Percentiles rank a stretch among this genome's conserved stretches.
Evolutionary conservation across 1,140 invertebrate genomes (phyloP).

Genomic region (Drosophila serrata): DNA sequence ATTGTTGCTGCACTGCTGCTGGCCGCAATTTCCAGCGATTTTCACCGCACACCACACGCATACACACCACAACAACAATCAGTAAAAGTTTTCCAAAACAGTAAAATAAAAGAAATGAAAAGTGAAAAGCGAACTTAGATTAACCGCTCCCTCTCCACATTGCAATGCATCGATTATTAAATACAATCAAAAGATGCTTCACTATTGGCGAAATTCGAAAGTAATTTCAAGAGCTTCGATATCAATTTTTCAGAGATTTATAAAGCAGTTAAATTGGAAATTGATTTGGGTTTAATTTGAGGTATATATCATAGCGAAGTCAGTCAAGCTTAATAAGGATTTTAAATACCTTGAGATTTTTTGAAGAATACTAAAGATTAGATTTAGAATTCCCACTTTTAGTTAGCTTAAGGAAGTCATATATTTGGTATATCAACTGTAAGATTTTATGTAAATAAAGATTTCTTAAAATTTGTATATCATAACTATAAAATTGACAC

Average conservation of each 20-base stretch:
- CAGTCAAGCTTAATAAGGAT: too few species aligned
- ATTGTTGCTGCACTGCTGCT: conserved; percentile 47
- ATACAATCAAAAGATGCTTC: conserved; percentile 57
- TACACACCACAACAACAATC: conserved; percentile 27
- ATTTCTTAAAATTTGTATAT: too few species aligned
- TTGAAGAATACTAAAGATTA: too few species aligned
- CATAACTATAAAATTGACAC: too few species aligned
- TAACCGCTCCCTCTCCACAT: conserved; percentile 28
- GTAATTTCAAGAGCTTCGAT: conserved; percentile 9
- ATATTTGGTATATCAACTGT: too few species aligned
- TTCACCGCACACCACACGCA: conserved; percentile 69
- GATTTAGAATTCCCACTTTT: too few species aligned
- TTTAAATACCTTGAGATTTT: too few species aligned
- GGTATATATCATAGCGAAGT: background rate
- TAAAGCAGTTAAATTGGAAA: background rate
- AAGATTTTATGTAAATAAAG: too few species aligned
- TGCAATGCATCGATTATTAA: conserved; percentile 56
- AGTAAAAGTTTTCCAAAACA: conserved; percentile 80
- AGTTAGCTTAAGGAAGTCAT: too few species aligned
- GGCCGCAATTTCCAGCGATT: conserved; percentile 73
- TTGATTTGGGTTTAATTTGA: background rate
- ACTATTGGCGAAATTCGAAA: conserved; percentile 28
- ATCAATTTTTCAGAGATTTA: conserved; percentile 3
- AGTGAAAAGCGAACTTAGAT: conserved; percentile 75
- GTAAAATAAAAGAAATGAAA: conserved; percentile 64